Evolutionary conservation across 2,113 vertebrate genomes (phyloP).

Genomic region (Silurus glanis): DNA sequence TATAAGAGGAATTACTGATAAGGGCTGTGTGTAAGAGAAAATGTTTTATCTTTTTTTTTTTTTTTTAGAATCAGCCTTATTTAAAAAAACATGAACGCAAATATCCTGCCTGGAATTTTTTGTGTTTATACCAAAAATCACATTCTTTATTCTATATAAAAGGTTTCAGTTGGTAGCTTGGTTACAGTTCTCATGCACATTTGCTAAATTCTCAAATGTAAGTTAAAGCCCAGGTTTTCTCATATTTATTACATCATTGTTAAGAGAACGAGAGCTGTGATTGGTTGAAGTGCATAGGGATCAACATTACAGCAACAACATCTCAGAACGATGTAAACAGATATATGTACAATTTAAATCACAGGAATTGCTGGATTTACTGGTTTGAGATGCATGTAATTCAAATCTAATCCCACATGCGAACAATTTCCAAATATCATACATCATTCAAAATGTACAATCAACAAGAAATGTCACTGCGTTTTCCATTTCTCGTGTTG

Average conservation of each 20-base stretch:
- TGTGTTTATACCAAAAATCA: neutral
- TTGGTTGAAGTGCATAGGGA: neutral
- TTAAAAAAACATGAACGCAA: neutral
- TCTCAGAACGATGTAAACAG: neutral
- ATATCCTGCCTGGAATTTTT: neutral
- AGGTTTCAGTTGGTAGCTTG: neutral
- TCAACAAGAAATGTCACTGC: too few relatives aligned
- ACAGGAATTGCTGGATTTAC: too few relatives aligned
- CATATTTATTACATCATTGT: neutral
- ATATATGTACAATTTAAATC: too few relatives aligned
- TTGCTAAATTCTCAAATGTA: neutral
- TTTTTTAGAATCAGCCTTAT: neutral
- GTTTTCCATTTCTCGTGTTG: too few relatives aligned
- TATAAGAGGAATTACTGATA: slow-evolving; percentile 29
- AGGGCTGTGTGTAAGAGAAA: neutral
- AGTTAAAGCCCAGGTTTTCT: neutral
- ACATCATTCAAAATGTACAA: too few relatives aligned
- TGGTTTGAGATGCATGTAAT: too few relatives aligned
- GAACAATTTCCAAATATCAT: too few relatives aligned
- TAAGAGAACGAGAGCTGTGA: neutral
- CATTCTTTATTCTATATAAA: neutral
- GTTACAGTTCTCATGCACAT: neutral
- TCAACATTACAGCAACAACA: neutral
- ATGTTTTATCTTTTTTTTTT: neutral
- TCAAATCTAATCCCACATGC: too few relatives aligned